These are phyloP conservation scores for Brachyptera risi DNA, from an alignment of 2,888 invertebrate genomes.

Conservation along the genomic window DNA sequence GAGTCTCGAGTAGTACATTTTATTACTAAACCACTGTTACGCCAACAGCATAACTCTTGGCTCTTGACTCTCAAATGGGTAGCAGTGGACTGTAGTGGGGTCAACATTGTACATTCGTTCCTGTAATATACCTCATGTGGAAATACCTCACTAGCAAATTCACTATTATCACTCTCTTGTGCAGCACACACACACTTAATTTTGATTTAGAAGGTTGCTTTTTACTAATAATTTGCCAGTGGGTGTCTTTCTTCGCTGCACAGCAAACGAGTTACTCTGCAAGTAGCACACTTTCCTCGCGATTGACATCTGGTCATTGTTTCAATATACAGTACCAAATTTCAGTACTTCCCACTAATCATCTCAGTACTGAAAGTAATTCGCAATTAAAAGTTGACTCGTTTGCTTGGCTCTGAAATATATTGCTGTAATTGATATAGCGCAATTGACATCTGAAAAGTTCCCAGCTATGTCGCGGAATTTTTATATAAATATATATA, in stretches of 20 bases:
- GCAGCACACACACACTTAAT: conserved; percentile 28
- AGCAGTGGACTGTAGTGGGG: conserved; percentile 12
- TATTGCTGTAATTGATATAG: conserved; percentile 30
- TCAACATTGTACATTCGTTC: conserved; percentile 24
- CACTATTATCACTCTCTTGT: conserved; percentile 22
- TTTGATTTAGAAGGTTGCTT: conserved; percentile 25
- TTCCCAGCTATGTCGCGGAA: not conserved
- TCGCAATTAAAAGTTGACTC: conserved; percentile 3
- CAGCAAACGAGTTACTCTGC: conserved; percentile 15
- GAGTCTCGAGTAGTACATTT: too few species aligned
- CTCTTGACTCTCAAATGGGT: conserved; percentile 15
- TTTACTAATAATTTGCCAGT: conserved; percentile 26
- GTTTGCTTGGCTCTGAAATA: conserved; percentile 29
- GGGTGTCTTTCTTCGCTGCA: conserved; percentile 16
- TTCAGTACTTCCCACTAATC: not conserved
- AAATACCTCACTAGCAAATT: conserved; percentile 31
- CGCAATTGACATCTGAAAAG: conserved; percentile 14
- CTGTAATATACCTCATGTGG: conserved; percentile 20
- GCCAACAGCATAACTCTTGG: not conserved
- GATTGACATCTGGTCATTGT: not conserved
- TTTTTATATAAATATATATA: conserved; percentile 36
- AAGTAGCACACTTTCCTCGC: not conserved
- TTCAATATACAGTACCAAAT: not conserved
- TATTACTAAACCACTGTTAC: too few species aligned
- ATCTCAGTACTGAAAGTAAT: not conserved